These are phyloP conservation scores for Axis porcinus DNA, from an alignment of 2,113 vertebrate species.

Conservation along the genomic window DNA sequence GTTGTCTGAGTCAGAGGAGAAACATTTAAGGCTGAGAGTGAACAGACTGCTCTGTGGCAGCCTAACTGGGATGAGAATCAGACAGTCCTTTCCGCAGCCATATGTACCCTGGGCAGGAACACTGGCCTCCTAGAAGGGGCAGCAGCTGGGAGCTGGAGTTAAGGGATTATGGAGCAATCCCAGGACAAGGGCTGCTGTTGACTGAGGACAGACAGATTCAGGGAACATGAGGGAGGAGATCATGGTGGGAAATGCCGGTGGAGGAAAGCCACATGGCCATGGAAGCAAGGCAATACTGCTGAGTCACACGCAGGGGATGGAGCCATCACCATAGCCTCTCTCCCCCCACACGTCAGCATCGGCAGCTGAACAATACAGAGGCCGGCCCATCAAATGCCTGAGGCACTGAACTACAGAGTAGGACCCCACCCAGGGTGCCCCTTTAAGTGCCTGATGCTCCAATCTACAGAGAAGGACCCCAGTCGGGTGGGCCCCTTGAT, in stretches of 20 bases:
- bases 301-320: rapidly evolving
- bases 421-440: not conserved
- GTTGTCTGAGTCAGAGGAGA: not conserved
- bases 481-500: not conserved
- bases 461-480: not conserved
- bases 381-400: not conserved
- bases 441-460: not conserved
- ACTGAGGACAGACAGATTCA: not conserved
- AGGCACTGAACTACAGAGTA: not conserved
- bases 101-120: not conserved
- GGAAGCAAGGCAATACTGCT: not conserved
- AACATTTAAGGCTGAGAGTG: not conserved
- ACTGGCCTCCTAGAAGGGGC: not conserved
- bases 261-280: not conserved
- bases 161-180: not conserved
- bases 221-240: not conserved
- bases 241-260: not conserved
- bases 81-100: not conserved
- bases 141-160: not conserved
- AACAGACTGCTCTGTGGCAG: not conserved
- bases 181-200: not conserved
- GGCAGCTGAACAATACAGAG: not conserved
- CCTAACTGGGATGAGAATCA: not conserved
- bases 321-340: not conserved
- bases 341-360: not conserved